These are phyloP conservation scores for Lobophora halterata DNA, from an alignment of 2,888 invertebrate species.

Conservation along the genomic window DNA sequence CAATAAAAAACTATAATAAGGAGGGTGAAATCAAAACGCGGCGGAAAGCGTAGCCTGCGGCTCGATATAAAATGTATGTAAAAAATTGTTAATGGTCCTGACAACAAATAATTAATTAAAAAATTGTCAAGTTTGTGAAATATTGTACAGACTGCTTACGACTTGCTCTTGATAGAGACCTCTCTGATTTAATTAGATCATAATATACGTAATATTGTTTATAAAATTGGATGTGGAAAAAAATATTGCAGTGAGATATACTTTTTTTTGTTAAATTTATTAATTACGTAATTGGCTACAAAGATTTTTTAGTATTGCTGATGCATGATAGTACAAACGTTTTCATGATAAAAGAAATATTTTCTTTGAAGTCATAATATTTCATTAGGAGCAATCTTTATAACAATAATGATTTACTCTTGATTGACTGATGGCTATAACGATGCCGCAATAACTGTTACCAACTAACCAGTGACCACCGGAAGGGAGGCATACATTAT, in stretches of 20 bases:
- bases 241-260: too few relatives aligned
- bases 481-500: constrained; percentile 50
- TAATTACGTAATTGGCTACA: neutral
- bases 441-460: constrained; percentile 51
- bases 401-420: constrained; percentile 25
- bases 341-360: too few relatives aligned
- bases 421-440: constrained; percentile 32
- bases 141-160: too few relatives aligned
- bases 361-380: too few relatives aligned
- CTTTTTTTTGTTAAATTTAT: neutral
- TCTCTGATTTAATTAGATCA: too few relatives aligned
- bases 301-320: too few relatives aligned
- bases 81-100: constrained; percentile 2
- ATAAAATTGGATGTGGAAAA: too few relatives aligned
- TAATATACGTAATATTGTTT: too few relatives aligned
- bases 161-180: too few relatives aligned
- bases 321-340: too few relatives aligned
- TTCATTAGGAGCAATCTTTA: too few relatives aligned
- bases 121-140: too few relatives aligned
- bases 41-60: constrained; percentile 37
- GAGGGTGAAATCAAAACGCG: constrained; percentile 62
- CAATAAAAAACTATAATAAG: constrained; percentile 58
- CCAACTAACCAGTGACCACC: constrained; percentile 43
- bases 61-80: constrained; percentile 10
- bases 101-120: neutral